phyloP scores from a whole-genome alignment of 2,797 vertebrate genomes.

The Spinibarbus caldwelli region DNA sequence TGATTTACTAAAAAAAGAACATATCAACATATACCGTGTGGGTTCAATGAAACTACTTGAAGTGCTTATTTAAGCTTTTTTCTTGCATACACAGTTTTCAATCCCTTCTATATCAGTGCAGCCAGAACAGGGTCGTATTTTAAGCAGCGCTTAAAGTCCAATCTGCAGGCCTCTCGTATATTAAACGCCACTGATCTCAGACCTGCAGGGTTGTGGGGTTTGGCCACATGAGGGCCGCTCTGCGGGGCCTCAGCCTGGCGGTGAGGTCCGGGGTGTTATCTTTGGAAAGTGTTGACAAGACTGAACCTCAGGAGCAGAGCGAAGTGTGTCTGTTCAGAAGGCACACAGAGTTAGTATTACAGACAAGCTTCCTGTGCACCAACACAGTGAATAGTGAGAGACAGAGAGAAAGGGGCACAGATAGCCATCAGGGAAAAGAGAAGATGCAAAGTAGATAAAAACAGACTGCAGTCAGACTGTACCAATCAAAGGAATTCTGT shows the following conservation, averaged over 20 bases:
- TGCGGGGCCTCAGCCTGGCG: constrained; percentile 70
- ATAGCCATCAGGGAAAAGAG: constrained; percentile 26
- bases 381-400: constrained; percentile 28
- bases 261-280: constrained; percentile 81
- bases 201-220: constrained; percentile 66
- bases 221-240: constrained; percentile 70
- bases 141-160: constrained; percentile 3
- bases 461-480: neutral
- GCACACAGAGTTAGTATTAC: constrained; percentile 59
- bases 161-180: constrained; percentile 5
- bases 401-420: constrained; percentile 32
- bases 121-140: constrained; percentile 20
- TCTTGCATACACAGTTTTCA: constrained; percentile 11
- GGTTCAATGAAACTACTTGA: constrained; percentile 15
- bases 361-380: constrained; percentile 54
- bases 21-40: constrained; percentile 22
- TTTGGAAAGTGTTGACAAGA: constrained; percentile 88
- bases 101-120: constrained; percentile 12
- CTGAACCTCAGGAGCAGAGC: constrained; percentile 79
- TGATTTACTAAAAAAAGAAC: constrained; percentile 30
- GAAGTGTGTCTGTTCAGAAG: constrained; percentile 77
- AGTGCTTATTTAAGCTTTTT: constrained; percentile 22
- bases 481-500: neutral
- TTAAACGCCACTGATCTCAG: constrained; percentile 60
- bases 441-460: constrained; percentile 18